Percentiles rank a stretch among this genome's conserved stretches.
Evolutionary conservation across 2,113 vertebrate genomes (phyloP).

Genomic region (Saguinus midas): DNA sequence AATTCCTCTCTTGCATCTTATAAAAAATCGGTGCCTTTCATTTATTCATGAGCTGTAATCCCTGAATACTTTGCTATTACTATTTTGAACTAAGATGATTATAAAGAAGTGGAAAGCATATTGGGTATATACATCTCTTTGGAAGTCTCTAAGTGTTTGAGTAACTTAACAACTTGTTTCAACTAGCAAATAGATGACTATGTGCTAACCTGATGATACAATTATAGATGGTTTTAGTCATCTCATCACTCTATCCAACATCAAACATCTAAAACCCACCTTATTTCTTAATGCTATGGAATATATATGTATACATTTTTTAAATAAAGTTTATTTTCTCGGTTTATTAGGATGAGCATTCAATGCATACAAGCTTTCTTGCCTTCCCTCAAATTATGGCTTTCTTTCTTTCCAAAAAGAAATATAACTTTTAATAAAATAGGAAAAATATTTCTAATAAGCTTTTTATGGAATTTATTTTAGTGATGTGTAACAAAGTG

Average conservation of each 20-base stretch:
- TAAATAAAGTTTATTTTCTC: not conserved
- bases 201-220: not conserved
- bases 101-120: not conserved
- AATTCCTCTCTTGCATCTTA: not conserved
- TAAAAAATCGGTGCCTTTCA: not conserved
- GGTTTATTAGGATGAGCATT: not conserved
- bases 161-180: not conserved
- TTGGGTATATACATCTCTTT: not conserved
- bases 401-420: not conserved
- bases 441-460: not conserved
- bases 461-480: not conserved
- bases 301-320: not conserved
- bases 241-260: not conserved
- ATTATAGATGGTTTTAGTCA: not conserved
- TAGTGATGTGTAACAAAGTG: not conserved
- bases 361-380: not conserved
- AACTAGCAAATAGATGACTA: not conserved
- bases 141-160: not conserved
- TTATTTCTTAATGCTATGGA: not conserved
- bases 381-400: not conserved
- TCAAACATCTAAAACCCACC: not conserved
- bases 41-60: not conserved
- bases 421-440: not conserved
- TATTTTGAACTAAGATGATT: not conserved
- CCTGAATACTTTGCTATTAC: not conserved